Evolutionary conservation across 2,888 invertebrate species (phyloP), one percentile per base, ranked within the genome.

Genomic region (Nowickia ferox): DNA sequence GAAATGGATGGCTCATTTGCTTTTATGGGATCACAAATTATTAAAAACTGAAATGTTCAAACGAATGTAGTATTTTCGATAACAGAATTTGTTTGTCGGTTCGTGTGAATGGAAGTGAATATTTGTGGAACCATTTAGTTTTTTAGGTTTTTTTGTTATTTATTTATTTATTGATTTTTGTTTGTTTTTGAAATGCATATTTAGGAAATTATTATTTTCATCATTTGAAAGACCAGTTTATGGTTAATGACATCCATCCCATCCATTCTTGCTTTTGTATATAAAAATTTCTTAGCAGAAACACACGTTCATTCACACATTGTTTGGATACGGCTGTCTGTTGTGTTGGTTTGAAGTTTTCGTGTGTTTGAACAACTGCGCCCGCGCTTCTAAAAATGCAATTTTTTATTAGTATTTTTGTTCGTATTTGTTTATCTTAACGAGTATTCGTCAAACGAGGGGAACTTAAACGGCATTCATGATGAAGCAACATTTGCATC

Each of bases 301-400:
- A 9, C 3, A 44, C 15, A 22, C 10, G 44, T 19, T 1, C 40
- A 51, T 17, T 17, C 10, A 38, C 13, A 66, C 11, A 46, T 59
- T n/a, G 44, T 42, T n/a, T 17, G 17, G 53, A 44, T 44, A 19
- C 59, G 61, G 48, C 53, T 42, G 69, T 76, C 68, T 15, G 40
- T 17, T 38, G 0, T 38, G 10, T 66, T 51, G 61, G 30, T 30
- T 30, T 30, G 30, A 30, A 30, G 30, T 30, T 71, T 53, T 44
- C 38, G 5, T 77, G 19, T 77, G 57, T 84, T 84, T 75, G 42
- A 76, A 76, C 84, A 84, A 84, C 80, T 84, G 84, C 80, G 84
- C 71, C 84, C 84, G 84, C 79, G 84, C 84, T 71, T 76, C 30
- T 22, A 51, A 57, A 65, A 71, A 76, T 66, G 66, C 72, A 84